Evolutionary conservation across 2,888 invertebrate genomes (phyloP), one percentile per base, ranked within the genome.

Genomic region (Philereme transversata): DNA sequence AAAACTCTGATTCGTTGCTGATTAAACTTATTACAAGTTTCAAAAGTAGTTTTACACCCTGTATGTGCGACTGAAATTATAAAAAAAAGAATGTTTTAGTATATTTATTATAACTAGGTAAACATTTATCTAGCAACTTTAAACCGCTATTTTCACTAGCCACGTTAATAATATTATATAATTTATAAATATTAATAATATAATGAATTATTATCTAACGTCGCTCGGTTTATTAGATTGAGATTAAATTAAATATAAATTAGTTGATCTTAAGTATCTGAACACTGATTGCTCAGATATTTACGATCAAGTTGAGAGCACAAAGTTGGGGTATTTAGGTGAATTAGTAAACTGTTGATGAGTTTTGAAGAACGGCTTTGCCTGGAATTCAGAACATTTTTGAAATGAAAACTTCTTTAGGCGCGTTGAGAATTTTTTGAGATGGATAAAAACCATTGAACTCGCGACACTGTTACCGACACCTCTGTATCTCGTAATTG

Each of bases 121-220:
- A 69, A 59, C 62, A 71, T 62, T 68, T 66, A 62, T 65, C 67
- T 67, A 70, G 59, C 60, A 55, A 65, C 53, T 73, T 76, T 77
- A 73, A 68, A 67, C 66, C 66, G 63, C 70, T 77, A 78, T 64
- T 71, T 64, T 81, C 81, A 81, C 81, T 81, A 81, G 81, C 81
- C 81, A 78, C 72, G 62, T 73, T 72, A 66, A 70, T 72, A 71
- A 64, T 65, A 71, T 72, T 68, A 70, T 72, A 71, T 65, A 65
- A 70, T 73, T 68, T 60, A 58, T 49, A 56, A 57, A 60, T 45
- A 67, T 53, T 51, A 60, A 48, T 51, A 40, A 44, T 11, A 46
- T 55, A 43, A 35, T 51, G 41, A 11, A 36, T 5, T 40, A 6
- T 40, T 40, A 7, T 5, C 11, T 51, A 56, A 54, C 34, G 43